A percentile compares a stretch with the other conserved stretches of the same genome.
Conservation (phyloP, 2,797 vertebrate species). For the Halcyon badia region DNA sequence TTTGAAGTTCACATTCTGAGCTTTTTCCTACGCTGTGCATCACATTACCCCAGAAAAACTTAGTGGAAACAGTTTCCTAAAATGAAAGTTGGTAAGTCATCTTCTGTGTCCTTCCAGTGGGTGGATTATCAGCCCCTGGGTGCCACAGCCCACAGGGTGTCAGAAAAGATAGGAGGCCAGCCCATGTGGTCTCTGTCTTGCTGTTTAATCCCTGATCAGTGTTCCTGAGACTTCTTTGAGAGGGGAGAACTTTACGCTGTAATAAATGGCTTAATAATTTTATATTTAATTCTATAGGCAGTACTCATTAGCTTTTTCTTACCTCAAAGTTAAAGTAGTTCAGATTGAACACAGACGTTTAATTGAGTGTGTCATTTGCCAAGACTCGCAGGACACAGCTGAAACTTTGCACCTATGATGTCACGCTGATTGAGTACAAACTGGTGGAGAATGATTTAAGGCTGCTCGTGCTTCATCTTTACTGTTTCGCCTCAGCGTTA, state of each 20-base stretch:
- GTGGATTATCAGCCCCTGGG: neutral
- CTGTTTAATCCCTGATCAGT: fast-evolving
- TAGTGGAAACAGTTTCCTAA: neutral
- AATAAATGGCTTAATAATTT: neutral
- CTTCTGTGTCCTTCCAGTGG: fast-evolving
- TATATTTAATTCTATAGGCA: neutral
- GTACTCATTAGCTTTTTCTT: neutral
- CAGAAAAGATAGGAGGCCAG: neutral
- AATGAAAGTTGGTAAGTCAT: neutral
- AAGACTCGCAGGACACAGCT: neutral
- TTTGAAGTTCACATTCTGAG: neutral
- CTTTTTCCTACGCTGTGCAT: fast-evolving
- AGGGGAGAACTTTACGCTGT: neutral
- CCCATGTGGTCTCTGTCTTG: fast-evolving
- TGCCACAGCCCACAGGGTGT: neutral
- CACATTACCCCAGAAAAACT: neutral
- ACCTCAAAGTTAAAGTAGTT: neutral
- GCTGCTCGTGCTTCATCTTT: neutral
- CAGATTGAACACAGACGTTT: fast-evolving
- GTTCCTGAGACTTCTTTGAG: neutral
- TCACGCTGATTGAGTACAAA: neutral
- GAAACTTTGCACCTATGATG: fast-evolving
- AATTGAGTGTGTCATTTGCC: neutral
- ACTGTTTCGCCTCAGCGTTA: neutral
- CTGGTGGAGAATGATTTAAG: neutral